Evolutionary conservation across 2,113 vertebrate species (phyloP), one percentile per base, ranked within the genome.

Genomic region (Engystomops pustulosus): DNA sequence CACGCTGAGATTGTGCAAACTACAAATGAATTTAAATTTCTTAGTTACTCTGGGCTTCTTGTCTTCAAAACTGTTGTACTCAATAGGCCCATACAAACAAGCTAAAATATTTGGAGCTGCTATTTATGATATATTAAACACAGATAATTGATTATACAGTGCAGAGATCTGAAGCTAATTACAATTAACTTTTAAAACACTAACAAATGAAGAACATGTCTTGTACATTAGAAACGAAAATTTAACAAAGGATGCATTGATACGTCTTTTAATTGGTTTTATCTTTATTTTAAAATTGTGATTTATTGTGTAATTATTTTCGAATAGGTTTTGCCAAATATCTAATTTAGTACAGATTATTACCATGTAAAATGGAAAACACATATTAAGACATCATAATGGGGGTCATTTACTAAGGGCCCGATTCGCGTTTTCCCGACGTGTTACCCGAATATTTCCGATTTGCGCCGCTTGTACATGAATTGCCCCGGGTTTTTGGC

Each of bases 1-100:
- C 45, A 23, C 3, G 2, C 47, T 81, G 36, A 86, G 81, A 84
- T 68, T 18, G 45, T 87, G 85, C 75, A 65, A 58, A 85, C 14
- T 77, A 88, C n/a, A 86, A 86, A 85, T 80, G 0, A 85, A 72
- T 84, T 55, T 80, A 30, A 84, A 85, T 79, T 84, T 83, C 15
- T 77, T 7, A 10, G 51, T 25, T 53, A 67, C 30, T 69, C 80
- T 71, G n/a, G 67, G 32, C 32, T 41, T 34, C 65, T 71, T 70
- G 27, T 70, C 67, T 69, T 71, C 34, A 71, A 38, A 81, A 69
- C 65, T 30, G 44, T 69, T 32, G 47, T 69, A 25, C 32, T 53
- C 60, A 20, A 69, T 53, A 55, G 32, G 0, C 34, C 45, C 14
- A 6, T 81, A 55, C 23, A 81, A 71, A 49, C 49, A 71, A 15